A percentile compares a stretch with the other conserved stretches of the same genome.
phyloP scores from a whole-genome alignment of 2,888 invertebrate species.

The Zeuzera pyrina region DNA sequence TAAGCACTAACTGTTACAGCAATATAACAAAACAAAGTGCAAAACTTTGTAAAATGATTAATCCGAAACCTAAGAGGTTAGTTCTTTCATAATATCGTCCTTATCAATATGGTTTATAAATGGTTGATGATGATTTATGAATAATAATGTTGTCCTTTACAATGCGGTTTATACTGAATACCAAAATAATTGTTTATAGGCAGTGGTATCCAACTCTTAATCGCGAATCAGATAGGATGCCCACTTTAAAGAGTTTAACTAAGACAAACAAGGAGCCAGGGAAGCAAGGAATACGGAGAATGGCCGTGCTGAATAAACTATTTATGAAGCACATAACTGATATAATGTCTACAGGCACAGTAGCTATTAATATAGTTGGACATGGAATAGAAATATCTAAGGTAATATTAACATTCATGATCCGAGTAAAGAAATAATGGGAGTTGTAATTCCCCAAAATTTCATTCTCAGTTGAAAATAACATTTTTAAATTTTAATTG shows the following conservation, averaged over 20 bases:
- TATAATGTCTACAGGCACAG: conserved; percentile 81
- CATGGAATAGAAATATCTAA: conserved; percentile 82
- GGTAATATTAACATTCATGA: no score
- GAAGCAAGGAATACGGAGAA: conserved; percentile 71
- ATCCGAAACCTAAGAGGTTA: conserved; percentile 49
- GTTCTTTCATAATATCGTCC: no score
- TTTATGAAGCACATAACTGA: conserved; percentile 88
- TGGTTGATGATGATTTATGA: no score
- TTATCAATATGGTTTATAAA: no score
- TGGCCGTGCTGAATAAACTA: conserved; percentile 81
- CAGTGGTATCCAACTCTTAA: conserved; percentile 41
- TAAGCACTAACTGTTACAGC: no score
- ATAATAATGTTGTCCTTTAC: no score
- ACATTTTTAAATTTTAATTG: not conserved
- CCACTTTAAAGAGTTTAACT: conserved; percentile 48
- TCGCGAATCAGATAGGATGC: conserved; percentile 29
- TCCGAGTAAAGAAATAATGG: no score
- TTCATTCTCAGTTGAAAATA: no score
- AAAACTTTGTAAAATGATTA: conserved; percentile 56
- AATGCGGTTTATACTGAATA: no score
- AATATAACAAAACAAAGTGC: conserved; percentile 49
- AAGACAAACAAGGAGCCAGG: conserved; percentile 63
- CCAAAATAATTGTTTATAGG: no score
- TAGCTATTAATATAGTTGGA: conserved; percentile 74
- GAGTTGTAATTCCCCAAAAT: no score